Base-by-base conservation (phyloP, 2,888 invertebrate species). In the Psococerastis gibbosa region DNA sequence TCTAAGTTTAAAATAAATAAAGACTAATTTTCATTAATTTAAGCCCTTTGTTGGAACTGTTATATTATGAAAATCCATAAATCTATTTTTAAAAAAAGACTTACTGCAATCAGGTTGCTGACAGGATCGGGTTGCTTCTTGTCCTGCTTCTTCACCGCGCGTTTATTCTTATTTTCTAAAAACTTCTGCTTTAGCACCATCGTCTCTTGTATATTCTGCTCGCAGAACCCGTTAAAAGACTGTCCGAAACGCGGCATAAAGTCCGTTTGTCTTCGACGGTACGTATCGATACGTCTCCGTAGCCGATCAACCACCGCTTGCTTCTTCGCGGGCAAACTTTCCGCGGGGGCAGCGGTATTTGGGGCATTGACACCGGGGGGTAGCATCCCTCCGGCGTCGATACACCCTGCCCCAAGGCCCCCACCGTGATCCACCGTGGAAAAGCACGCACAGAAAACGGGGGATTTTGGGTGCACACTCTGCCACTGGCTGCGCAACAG, bases 201-300 rank as follows among this genome's bases (percentile, higher is more conserved):
- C 31, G 91, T 89, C 62, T 91, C 89, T 64, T 88, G 76, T 54
- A 82, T 77, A 60, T 91, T 87, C 60, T 88, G 88, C 57, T 91
- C 89, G 66, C 84, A 84, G 48, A 82, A 71, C 32, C 83, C 83
- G 58, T 72, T 82, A 63, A 85, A 82, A 50, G 84, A 79, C 59
- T 84, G 84, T 59, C 87, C 85, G 65, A 82, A 89, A 49, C 88
- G 72, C 48, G 87, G 85, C 58, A 80, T 78, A 60, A 83, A 82
- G 58, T 84, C 84, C 52, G 71, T 79, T 60, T 91, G 88, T 49
- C 85, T 74, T 42, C 80, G 71, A 43, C 91, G 73, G 63, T 92
- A 92, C 52, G 72, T 75, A 57, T 88, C 88, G 62, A 94, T 79
- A 56, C 92, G 75, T 49, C 88, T 74, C 48, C 74, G 66, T 44